Conservation (phyloP, 2,888 invertebrate species). For the Torymus texanus region DNA sequence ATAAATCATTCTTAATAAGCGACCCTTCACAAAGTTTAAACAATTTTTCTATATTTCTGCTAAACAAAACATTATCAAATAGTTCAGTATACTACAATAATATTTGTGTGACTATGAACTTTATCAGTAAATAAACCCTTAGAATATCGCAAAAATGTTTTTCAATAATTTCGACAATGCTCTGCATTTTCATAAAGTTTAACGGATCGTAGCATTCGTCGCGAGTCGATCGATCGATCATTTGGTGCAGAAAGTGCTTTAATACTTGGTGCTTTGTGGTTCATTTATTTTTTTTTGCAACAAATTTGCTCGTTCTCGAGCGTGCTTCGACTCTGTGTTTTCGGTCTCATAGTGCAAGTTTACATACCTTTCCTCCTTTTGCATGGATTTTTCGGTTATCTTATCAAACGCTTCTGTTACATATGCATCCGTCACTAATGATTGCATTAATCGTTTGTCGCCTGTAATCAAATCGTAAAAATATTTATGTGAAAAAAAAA, state of each 20-base stretch:
- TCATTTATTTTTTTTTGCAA: slow-evolving; percentile 52
- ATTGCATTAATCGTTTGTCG: slow-evolving; percentile 93
- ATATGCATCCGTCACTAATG: slow-evolving; percentile 92
- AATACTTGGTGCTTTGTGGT: slow-evolving; percentile 59
- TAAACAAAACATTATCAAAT: too few relatives aligned
- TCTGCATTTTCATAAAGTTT: background rate
- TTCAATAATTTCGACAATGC: background rate
- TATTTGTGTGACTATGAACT: background rate
- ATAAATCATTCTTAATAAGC: too few relatives aligned
- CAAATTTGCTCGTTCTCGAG: slow-evolving; percentile 52
- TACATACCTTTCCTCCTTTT: slow-evolving; percentile 80
- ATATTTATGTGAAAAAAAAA: slow-evolving; percentile 16
- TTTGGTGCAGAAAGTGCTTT: slow-evolving; percentile 50
- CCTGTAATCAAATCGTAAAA: slow-evolving; percentile 77
- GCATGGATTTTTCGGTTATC: slow-evolving; percentile 78
- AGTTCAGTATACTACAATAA: too few relatives aligned
- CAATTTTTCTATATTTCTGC: too few relatives aligned
- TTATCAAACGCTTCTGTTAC: slow-evolving; percentile 90
- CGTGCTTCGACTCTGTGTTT: slow-evolving; percentile 39
- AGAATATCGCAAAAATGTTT: background rate
- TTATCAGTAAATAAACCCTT: background rate
- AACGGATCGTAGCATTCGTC: background rate
- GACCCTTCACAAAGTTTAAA: too few relatives aligned
- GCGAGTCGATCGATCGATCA: slow-evolving; percentile 38
- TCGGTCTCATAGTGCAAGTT: slow-evolving; percentile 33